phyloP scores from a whole-genome alignment of 1,140 invertebrate species.

The Forficula auricularia region DNA sequence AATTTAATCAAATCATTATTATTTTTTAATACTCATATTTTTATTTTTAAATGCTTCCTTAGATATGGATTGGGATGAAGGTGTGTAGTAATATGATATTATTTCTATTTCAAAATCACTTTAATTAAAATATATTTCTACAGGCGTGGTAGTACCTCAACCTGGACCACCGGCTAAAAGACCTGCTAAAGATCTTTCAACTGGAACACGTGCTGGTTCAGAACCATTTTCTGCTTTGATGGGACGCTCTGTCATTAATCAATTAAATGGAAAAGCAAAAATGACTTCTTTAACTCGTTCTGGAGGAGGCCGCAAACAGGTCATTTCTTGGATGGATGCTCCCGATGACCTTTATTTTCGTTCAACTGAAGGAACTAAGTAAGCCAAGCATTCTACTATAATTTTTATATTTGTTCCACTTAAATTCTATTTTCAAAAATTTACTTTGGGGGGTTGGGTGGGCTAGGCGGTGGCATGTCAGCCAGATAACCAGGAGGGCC shows the following conservation, averaged over 20 bases:
- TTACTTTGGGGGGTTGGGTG: too few species aligned
- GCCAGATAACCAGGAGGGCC: too few species aligned
- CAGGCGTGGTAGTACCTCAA: conserved; percentile 11
- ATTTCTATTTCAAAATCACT: not conserved
- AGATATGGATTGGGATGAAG: conserved; percentile 42
- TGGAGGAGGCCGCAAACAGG: conserved; percentile 59
- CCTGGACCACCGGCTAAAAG: conserved; percentile 40
- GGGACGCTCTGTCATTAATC: conserved; percentile 21
- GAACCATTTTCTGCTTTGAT: conserved; percentile 17
- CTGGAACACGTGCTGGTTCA: conserved; percentile 29
- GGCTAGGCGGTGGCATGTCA: too few species aligned
- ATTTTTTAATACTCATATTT: conserved; percentile 9
- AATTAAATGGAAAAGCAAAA: conserved; percentile 48
- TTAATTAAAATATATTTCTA: not conserved
- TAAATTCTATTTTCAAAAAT: not conserved
- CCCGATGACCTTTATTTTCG: conserved; percentile 93
- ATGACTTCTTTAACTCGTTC: conserved; percentile 44
- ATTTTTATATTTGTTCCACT: conserved; percentile 4
- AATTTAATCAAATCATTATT: conserved; percentile 4
- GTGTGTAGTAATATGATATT: conserved; percentile 23
- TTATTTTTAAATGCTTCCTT: conserved; percentile 20
- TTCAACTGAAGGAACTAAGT: conserved; percentile 79
- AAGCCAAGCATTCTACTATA: too few species aligned
- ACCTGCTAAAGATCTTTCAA: conserved; percentile 49
- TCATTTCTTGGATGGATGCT: conserved; percentile 94